Conservation (phyloP, 2,113 vertebrate genomes). For the Heterocephalus glaber region DNA sequence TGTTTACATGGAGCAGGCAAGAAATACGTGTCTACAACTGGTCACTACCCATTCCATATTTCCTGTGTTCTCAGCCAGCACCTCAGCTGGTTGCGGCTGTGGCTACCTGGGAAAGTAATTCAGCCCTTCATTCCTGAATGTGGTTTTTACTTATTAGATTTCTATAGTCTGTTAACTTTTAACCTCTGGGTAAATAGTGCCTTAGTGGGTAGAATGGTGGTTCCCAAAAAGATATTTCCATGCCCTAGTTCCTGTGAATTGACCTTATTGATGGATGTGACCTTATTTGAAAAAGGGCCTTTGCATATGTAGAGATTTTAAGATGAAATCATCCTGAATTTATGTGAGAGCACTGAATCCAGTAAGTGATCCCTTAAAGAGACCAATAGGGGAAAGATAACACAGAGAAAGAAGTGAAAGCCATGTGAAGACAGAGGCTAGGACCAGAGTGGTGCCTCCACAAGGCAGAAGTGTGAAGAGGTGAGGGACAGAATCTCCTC, state of each 20-base stretch:
- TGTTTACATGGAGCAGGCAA: neutral
- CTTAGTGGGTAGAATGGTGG: neutral
- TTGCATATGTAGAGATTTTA: neutral
- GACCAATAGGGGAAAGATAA: neutral
- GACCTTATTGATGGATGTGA: neutral
- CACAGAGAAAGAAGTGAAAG: neutral
- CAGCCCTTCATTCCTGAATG: neutral
- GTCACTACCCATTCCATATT: neutral
- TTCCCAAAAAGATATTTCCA: neutral
- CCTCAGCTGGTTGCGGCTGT: neutral
- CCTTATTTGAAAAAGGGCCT: neutral
- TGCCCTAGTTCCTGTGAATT: neutral
- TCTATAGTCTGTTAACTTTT: slow-evolving; percentile 2
- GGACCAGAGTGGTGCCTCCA: neutral
- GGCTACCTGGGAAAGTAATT: neutral
- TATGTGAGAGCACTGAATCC: neutral
- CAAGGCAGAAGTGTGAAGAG: neutral
- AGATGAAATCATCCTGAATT: neutral
- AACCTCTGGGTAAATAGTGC: neutral
- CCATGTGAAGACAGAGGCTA: neutral
- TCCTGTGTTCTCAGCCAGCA: neutral
- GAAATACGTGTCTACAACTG: neutral
- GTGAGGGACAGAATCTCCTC: neutral
- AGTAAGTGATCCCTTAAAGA: neutral
- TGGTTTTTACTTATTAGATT: neutral